These are phyloP conservation scores for Pocota personata DNA, from an alignment of 2,888 invertebrate genomes.

Conservation along the genomic window DNA sequence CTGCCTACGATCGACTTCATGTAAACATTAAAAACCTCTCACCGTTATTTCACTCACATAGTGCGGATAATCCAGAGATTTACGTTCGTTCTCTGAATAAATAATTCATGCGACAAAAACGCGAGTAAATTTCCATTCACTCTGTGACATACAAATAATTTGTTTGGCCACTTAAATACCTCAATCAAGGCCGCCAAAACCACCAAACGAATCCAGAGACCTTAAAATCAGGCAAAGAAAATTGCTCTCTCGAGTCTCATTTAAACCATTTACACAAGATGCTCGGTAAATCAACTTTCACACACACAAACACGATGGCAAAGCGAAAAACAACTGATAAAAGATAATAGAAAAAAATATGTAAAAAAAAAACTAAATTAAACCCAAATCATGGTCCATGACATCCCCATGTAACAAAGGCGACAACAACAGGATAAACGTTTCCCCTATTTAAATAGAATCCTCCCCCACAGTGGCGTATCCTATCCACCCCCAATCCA, in stretches of 20 bases:
- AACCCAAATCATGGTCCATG: slow-evolving; percentile 43
- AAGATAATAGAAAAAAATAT: neutral
- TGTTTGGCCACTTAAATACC: neutral
- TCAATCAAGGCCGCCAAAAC: slow-evolving; percentile 1
- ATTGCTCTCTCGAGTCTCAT: slow-evolving; percentile 30
- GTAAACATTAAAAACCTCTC: slow-evolving; percentile 7
- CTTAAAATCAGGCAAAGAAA: slow-evolving; percentile 1
- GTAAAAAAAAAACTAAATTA: neutral
- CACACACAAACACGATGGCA: neutral
- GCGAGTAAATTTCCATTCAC: neutral
- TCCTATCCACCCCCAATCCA: neutral
- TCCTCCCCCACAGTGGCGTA: neutral
- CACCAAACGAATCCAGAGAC: neutral
- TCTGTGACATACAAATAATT: neutral
- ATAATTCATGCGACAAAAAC: neutral
- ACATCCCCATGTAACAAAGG: slow-evolving; percentile 8
- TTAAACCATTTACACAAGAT: slow-evolving; percentile 24
- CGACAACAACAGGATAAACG: slow-evolving; percentile 64
- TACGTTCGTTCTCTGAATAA: neutral
- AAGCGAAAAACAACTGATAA: neutral
- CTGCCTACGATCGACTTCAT: neutral
- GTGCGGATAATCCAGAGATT: neutral
- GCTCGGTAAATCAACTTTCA: slow-evolving; percentile 5
- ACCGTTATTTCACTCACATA: neutral
- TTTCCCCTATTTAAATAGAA: slow-evolving; percentile 49